Base-by-base conservation (phyloP, 2,888 invertebrate species). In the Strigamia transsilvanica region DNA sequence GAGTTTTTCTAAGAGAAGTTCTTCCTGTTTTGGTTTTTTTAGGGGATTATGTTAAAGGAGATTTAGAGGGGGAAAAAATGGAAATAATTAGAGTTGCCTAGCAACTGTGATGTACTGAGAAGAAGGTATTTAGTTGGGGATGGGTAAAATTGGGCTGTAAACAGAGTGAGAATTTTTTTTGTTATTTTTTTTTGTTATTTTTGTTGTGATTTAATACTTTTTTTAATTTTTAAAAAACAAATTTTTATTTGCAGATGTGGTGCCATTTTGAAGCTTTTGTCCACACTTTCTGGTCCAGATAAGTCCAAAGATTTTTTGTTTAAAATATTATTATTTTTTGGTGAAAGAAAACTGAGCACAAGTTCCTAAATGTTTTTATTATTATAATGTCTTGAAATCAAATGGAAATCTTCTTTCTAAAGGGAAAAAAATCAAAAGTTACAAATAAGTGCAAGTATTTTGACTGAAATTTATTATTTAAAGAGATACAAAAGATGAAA, bases 401-500 rank as follows among this genome's bases (percentile, higher is more conserved):
- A 73, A 73, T 73, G 2, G 38, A 38, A 38, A 38, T 38, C 38
- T 38, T 27, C 32, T 73, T 27, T 73, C 9, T n/a, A 73, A 73
- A 10, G 73, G 15, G 32, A 15, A 73, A 61, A 73, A 32, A 73
- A 73, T 73, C 73, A 73, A 73, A 73, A 73, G 32, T 73, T 73
- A 32, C 73, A 73, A 73, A 73, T 73, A n/a, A 32, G 73, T 73
- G 73, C 73, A 73, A 73, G 32, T 73, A 73, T 73, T 73, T 73
- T 27, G 73, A 2, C 7, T 13, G n/a, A 9, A 18, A 56, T n/a
- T 56, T 73, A 27, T 10, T 6, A 15, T 32, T 73, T 73, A 73
- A 73, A 27, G 32, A 12, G 32, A 73, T 32, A 73, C 73, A 73
- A 73, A 73, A 73, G 27, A 73, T 9, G 2, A n/a, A 73, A 73